Base-by-base conservation (phyloP, 2,113 vertebrate genomes). In the Fulmarus glacialis region DNA sequence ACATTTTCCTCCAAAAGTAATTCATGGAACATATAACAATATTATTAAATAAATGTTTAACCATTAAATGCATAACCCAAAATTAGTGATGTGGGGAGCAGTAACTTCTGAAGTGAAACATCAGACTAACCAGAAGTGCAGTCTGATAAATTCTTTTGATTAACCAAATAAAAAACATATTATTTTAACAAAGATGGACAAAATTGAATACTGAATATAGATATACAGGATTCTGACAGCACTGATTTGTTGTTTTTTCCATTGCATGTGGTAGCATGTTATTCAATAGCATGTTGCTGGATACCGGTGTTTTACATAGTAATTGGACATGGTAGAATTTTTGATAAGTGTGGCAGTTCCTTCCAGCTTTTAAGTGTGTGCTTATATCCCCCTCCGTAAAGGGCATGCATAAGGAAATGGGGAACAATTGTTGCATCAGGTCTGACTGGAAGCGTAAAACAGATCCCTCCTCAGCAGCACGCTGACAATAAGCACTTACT, bases 1-100 rank as follows among this genome's bases (percentile, higher is more conserved):
- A 93, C 60, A 95, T 87, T 93, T 95, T 96, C 87, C 94, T 91
- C 89, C 62, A 53, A 84, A 96, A 92, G 52, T 82, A 93, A 91
- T 89, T 91, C 48, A 91, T 66, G 55, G 84, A 89, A 89, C 58
- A 63, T 32, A 11, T 11, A 91, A 82, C 30, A 92, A 72, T 81
- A 63, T n/a, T 70, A 90, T 82, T 87, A 60, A 94, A 87, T 60
- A 79, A 29, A 79, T 32, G 27, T 75, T 93, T 77, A 78, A 87
- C 74, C 63, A 81, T 58, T 62, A 89, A 79, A 93, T 9, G 12
- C 34, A 27, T 32, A 91, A 68, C 32, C 13, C 17, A n/a, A 66
- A 64, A 53, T 59, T 6, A 59, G 52, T 27, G 59, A 85, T 38
- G 36, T 55, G n/a, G 22, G n/a, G 20, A 96, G 23, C 30, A 48